A percentile compares a stretch with the other conserved stretches of the same genome.
These are phyloP conservation scores for Hylia prasina DNA, from an alignment of 2,113 vertebrate genomes.

Conservation along the genomic window DNA sequence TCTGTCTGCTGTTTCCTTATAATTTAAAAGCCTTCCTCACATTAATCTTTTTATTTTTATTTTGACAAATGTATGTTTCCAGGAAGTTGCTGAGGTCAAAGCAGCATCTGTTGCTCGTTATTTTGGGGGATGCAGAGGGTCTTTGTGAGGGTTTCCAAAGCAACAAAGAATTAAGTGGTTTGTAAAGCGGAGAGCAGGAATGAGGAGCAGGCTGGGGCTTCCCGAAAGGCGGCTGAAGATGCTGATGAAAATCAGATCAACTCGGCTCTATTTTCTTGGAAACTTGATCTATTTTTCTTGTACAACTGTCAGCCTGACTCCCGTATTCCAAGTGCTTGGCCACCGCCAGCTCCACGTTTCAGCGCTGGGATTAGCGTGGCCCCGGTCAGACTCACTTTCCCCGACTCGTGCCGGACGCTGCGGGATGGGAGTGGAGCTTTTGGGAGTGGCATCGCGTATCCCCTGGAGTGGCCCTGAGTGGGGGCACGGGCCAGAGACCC, in stretches of 20 bases:
- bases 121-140: slow-evolving; percentile 75
- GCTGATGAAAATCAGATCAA: slow-evolving; percentile 49
- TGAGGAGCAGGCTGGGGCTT: slow-evolving; percentile 59
- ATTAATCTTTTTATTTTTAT: slow-evolving; percentile 87
- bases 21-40: slow-evolving; percentile 66
- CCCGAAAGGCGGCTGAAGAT: slow-evolving; percentile 70
- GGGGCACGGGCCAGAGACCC: rapidly evolving
- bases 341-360: background rate
- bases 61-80: slow-evolving; percentile 93
- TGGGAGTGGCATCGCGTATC: background rate
- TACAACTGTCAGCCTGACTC: background rate
- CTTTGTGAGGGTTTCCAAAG: slow-evolving; percentile 79
- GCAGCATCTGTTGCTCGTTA: slow-evolving; percentile 93
- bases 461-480: background rate
- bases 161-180: slow-evolving; percentile 73
- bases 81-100: slow-evolving; percentile 91
- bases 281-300: slow-evolving; percentile 57
- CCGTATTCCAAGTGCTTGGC: background rate
- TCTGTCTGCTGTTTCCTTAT: slow-evolving; percentile 20
- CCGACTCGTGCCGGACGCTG: background rate
- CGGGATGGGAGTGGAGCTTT: background rate
- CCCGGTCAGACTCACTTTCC: background rate
- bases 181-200: slow-evolving; percentile 18
- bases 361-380: background rate
- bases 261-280: slow-evolving; percentile 27